phyloP scores from a whole-genome alignment of 2,888 invertebrate genomes.

The Clitarchus hookeri region DNA sequence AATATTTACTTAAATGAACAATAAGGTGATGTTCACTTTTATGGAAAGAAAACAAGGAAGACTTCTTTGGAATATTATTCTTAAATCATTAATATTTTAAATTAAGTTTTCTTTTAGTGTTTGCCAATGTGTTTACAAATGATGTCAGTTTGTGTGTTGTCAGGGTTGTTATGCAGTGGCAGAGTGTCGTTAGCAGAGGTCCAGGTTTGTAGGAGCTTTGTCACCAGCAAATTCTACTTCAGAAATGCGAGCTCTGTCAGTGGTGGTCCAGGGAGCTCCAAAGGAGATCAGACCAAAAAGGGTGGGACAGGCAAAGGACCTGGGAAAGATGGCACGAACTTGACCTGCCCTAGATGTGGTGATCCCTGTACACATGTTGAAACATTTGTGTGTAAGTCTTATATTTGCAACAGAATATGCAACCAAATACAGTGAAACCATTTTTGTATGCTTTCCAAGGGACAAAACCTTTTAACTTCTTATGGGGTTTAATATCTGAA shows the following conservation, averaged over 20 bases:
- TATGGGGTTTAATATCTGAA: too few species aligned
- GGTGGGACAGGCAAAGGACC: constrained; percentile 31
- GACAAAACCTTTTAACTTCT: too few species aligned
- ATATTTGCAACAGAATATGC: too few species aligned
- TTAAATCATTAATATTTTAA: too few species aligned
- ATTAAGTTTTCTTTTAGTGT: too few species aligned
- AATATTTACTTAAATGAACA: too few species aligned
- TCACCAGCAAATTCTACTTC: not conserved
- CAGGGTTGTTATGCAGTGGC: not conserved
- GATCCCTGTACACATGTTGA: constrained; percentile 97
- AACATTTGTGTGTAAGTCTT: constrained; percentile 83
- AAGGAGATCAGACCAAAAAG: constrained; percentile 23
- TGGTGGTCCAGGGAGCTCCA: not conserved
- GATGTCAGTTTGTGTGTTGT: not conserved
- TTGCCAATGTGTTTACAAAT: too few species aligned
- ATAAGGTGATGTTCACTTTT: too few species aligned
- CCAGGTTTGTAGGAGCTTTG: not conserved
- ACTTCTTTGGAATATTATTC: too few species aligned
- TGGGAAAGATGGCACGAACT: constrained; percentile 38
- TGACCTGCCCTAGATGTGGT: constrained; percentile 95
- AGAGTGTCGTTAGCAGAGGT: not conserved
- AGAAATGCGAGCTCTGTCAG: not conserved
- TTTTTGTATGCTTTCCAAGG: too few species aligned
- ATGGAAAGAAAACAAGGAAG: too few species aligned
- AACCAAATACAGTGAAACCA: too few species aligned